Base-by-base conservation (phyloP, 2,888 invertebrate genomes). In the Caenorhabditis sulstoni region DNA sequence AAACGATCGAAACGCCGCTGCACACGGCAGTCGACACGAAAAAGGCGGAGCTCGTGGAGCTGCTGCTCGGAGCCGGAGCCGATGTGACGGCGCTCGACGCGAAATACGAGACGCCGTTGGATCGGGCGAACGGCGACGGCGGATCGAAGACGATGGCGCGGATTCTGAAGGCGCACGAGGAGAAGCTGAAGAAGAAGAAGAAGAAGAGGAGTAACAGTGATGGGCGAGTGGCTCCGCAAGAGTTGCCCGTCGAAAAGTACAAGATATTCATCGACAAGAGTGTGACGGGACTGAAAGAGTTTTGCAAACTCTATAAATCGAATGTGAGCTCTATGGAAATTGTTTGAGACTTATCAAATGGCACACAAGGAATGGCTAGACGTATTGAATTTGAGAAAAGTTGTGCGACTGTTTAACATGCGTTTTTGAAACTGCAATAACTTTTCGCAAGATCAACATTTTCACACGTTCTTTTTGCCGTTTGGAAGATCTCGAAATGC, bases 11-110 rank as follows among this genome's bases (percentile, higher is more conserved):
- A n/a, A 65, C 65, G 18, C 65, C 65, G 20, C 37, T 65, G 1
- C 65, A 65, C 35, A 65, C 65, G 5, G 65, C 65, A 8, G 65
- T 65, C 18, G 18, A 29, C 14, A 65, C 45, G 45, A 37, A 45
- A 18, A 55, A 45, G 0, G 3, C 35, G 2, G 55, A 65, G 3
- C 55, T 55, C n/a, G 65, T 55, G 20, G 23, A 55, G 12, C n/a
- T 65, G 18, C 22, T 49, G 2, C 18, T 49, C 3, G 22, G 22
- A 22, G 20, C 16, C 22, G 49, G 49, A 1, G 49, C 49, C 12
- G 49, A 49, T 11, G 20, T 49, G 22, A 7, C 20, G 22, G 49
- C 49, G 4, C 8, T 49, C 4, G 49, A 49, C 22, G 18, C 20
- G 1, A 5, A 49, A 1, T 49, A 22, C 11, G 49, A 49, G 12